These are phyloP conservation scores for Leiothrix lutea DNA, from an alignment of 2,113 vertebrate species.

Conservation along the genomic window DNA sequence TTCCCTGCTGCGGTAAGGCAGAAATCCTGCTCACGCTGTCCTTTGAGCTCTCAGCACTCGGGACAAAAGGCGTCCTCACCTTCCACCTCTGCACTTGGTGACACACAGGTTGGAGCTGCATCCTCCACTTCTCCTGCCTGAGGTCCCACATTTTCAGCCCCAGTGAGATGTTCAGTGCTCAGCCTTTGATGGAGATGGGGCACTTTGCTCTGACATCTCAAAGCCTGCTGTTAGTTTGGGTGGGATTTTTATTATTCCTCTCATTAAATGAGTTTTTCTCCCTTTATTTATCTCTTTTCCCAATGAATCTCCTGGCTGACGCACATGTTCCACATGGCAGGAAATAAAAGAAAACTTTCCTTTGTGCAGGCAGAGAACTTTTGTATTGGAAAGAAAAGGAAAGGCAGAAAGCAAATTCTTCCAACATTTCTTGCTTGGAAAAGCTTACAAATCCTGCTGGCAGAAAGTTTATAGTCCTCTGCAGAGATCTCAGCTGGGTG, in stretches of 20 bases:
- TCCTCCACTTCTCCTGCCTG: not conserved
- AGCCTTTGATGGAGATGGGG: not conserved
- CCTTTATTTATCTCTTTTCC: not conserved
- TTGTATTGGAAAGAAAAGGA: not conserved
- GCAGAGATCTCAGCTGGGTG: conserved; percentile 8
- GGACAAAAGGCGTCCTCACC: not conserved
- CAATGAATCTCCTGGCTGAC: not conserved
- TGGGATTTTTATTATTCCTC: not conserved
- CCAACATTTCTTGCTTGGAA: not conserved
- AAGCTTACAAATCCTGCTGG: not conserved
- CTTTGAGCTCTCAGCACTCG: not conserved
- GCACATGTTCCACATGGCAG: not conserved
- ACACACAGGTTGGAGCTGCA: not conserved
- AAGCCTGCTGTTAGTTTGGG: not conserved
- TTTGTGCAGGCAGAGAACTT: not conserved
- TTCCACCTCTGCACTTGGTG: not conserved
- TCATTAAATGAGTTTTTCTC: not conserved
- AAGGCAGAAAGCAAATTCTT: not conserved
- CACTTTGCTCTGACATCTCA: not conserved
- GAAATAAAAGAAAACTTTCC: not conserved
- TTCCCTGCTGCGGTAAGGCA: not conserved
- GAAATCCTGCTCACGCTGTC: not conserved
- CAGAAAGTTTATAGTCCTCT: conserved; percentile 20
- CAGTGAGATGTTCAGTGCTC: not conserved
- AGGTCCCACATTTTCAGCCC: not conserved